These are phyloP conservation scores for Drosophila persimilis DNA, from an alignment of 1,140 invertebrate genomes.

Conservation along the genomic window DNA sequence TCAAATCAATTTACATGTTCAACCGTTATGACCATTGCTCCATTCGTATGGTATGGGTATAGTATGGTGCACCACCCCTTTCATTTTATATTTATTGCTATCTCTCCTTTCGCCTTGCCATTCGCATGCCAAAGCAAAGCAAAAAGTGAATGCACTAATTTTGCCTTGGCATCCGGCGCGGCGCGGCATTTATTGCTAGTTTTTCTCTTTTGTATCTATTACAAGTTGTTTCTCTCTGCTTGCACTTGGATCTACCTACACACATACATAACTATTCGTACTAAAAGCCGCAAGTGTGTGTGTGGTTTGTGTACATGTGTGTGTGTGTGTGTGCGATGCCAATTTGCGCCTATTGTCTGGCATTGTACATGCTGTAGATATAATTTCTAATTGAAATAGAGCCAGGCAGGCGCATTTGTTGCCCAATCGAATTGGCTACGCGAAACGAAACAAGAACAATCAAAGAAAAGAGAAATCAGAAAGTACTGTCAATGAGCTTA, in stretches of 20 bases:
- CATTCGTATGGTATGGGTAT: too few species aligned
- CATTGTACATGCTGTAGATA: slow-evolving; percentile 42
- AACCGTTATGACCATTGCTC: neutral
- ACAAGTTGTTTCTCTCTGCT: slow-evolving; percentile 38
- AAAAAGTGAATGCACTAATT: slow-evolving; percentile 82
- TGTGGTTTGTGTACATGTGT: neutral
- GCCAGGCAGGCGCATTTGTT: slow-evolving; percentile 34
- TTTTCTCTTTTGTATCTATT: slow-evolving; percentile 63
- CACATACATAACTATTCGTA: slow-evolving; percentile 13
- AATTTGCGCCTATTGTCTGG: slow-evolving; percentile 56
- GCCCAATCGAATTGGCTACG: slow-evolving; percentile 47
- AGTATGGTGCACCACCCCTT: neutral
- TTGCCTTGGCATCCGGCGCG: slow-evolving; percentile 77
- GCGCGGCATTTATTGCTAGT: slow-evolving; percentile 55
- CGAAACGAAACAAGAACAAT: slow-evolving; percentile 16
- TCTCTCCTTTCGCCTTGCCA: slow-evolving; percentile 27
- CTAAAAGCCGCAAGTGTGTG: neutral
- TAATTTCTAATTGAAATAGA: slow-evolving; percentile 69
- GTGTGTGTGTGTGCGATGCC: slow-evolving; percentile 13
- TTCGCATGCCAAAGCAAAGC: slow-evolving; percentile 65
- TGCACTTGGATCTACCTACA: slow-evolving; percentile 48
- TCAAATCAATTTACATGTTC: neutral
- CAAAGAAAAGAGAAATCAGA: slow-evolving; percentile 11
- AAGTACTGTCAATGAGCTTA: slow-evolving; percentile 52
- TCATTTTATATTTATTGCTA: slow-evolving; percentile 39